Evolutionary conservation across 2,113 vertebrate genomes (phyloP).

Genomic region (Ornithorhynchus anatinus): DNA sequence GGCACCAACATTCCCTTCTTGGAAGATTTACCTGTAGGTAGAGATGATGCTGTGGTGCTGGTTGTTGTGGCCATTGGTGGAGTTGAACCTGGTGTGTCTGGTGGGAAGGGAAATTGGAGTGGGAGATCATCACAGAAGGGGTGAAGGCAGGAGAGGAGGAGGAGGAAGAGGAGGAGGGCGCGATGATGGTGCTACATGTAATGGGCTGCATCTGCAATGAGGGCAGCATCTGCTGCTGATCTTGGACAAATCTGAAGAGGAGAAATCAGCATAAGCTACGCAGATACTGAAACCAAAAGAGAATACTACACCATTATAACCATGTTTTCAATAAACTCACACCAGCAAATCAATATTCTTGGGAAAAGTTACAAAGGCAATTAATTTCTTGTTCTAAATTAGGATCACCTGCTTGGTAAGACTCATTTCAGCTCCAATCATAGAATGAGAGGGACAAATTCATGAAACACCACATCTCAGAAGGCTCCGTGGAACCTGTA

Average conservation of each 20-base stretch:
- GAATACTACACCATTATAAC: background rate
- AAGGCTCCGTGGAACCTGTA: background rate
- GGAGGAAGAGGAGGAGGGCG: slow-evolving; percentile 65
- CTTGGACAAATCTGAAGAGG: slow-evolving; percentile 72
- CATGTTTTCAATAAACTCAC: background rate
- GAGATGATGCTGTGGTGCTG: slow-evolving; percentile 72
- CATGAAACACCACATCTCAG: background rate
- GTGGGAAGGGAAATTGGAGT: slow-evolving; percentile 66
- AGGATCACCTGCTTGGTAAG: background rate
- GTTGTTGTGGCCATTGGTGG: slow-evolving; percentile 66
- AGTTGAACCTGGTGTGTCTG: slow-evolving; percentile 65
- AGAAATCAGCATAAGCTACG: background rate
- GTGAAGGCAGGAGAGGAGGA: slow-evolving; percentile 73
- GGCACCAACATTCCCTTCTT: rapidly evolving
- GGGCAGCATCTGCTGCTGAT: slow-evolving; percentile 73
- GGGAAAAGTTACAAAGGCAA: background rate
- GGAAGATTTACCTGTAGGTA: slow-evolving; percentile 74
- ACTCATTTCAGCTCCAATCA: background rate
- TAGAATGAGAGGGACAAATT: background rate
- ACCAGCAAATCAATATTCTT: background rate
- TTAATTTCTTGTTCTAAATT: background rate
- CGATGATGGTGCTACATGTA: slow-evolving; percentile 65
- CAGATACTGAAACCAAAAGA: background rate
- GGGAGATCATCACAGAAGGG: slow-evolving; percentile 75
- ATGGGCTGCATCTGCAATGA: slow-evolving; percentile 69